Evolutionary conservation across 2,797 vertebrate genomes (phyloP).

Genomic region (Syngnathus rostellatus): DNA sequence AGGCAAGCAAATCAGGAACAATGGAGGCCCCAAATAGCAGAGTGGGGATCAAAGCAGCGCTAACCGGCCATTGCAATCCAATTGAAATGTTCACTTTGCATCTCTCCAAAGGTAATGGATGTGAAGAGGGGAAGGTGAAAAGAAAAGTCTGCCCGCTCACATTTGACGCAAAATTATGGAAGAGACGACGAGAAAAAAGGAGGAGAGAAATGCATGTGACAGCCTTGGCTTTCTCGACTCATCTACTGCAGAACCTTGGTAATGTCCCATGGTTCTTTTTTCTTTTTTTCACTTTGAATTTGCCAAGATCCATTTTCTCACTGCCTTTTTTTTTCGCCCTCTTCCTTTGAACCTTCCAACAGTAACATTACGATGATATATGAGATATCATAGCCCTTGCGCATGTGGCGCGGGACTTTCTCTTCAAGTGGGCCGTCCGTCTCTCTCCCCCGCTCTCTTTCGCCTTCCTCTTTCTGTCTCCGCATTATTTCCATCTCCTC

Average conservation of each 20-base stretch:
- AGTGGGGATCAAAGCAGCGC: conserved; percentile 73
- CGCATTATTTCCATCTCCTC: conserved; percentile 43
- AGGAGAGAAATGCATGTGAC: conserved; percentile 46
- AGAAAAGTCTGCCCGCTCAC: conserved; percentile 56
- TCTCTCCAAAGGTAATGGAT: conserved; percentile 73
- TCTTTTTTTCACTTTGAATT: conserved; percentile 62
- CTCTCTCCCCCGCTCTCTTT: conserved; percentile 11
- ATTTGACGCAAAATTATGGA: conserved; percentile 64
- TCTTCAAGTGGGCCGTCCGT: conserved; percentile 50
- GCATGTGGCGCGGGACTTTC: conserved; percentile 52
- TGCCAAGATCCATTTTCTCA: conserved; percentile 42
- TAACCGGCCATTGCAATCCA: conserved; percentile 77
- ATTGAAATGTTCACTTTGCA: conserved; percentile 78
- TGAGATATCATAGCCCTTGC: conserved; percentile 58
- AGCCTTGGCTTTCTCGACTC: conserved; percentile 56
- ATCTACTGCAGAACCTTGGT: conserved; percentile 57
- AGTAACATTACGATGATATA: conserved; percentile 68
- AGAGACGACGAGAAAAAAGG: conserved; percentile 60
- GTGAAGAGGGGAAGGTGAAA: conserved; percentile 62
- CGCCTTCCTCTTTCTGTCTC: conserved; percentile 34
- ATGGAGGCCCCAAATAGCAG: conserved; percentile 70
- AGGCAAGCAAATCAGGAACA: conserved; percentile 71
- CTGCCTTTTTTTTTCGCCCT: conserved; percentile 28
- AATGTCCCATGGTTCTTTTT: conserved; percentile 58
- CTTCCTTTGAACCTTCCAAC: conserved; percentile 62